Evolutionary conservation across 2,113 vertebrate species (phyloP).

Genomic region (Sphaerodactylus townsendi): DNA sequence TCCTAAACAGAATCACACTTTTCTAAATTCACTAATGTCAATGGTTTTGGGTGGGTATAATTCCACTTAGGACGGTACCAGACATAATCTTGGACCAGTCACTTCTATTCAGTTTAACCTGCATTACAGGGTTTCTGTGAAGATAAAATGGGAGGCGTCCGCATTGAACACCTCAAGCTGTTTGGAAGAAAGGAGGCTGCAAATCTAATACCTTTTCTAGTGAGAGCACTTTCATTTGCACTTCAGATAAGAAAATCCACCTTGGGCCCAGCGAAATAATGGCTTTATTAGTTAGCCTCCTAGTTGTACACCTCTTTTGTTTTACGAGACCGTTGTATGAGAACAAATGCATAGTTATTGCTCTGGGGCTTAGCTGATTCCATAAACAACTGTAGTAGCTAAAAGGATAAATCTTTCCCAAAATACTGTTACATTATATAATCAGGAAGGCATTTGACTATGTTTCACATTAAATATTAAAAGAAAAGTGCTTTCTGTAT

Average conservation of each 20-base stretch:
- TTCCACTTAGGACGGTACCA: too few species aligned
- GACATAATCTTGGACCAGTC: too few species aligned
- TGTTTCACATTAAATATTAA: conserved; percentile 39
- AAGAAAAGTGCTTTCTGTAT: conserved; percentile 15
- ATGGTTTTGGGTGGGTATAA: too few species aligned
- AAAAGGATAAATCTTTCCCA: conserved; percentile 11
- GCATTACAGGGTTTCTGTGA: too few species aligned
- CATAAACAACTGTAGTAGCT: conserved; percentile 25
- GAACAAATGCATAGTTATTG: conserved; percentile 41
- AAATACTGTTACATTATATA: not conserved
- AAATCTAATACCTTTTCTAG: conserved; percentile 7
- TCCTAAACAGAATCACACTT: too few species aligned
- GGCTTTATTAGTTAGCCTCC: conserved; percentile 42
- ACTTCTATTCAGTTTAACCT: too few species aligned
- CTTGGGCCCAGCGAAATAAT: conserved; percentile 22
- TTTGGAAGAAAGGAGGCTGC: too few species aligned
- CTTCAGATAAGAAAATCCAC: conserved; percentile 32
- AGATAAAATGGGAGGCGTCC: too few species aligned
- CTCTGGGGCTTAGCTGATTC: conserved; percentile 25
- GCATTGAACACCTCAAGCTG: too few species aligned
- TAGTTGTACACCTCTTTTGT: conserved; percentile 8
- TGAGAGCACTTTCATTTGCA: conserved; percentile 32
- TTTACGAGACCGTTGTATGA: conserved; percentile 19
- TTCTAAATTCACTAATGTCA: too few species aligned
- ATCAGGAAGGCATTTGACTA: conserved; percentile 15